These are phyloP conservation scores for Morone chrysops DNA, from an alignment of 2,113 vertebrate species.

Conservation along the genomic window DNA sequence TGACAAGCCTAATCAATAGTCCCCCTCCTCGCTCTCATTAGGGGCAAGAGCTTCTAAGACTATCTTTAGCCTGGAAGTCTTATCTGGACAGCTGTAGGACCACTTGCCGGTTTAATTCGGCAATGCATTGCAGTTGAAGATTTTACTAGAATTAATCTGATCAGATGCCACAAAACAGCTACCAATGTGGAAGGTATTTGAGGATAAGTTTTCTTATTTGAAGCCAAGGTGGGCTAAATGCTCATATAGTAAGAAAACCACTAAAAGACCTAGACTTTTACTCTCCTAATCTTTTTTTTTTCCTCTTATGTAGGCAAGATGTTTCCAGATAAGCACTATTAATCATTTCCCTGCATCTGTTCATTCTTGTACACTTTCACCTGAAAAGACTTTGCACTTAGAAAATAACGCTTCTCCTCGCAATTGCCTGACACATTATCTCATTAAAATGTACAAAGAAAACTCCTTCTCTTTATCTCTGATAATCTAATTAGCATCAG, in stretches of 20 bases:
- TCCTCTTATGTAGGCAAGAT: constrained; percentile 80
- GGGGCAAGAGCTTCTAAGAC: constrained; percentile 64
- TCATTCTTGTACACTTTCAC: constrained; percentile 80
- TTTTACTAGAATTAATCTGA: background rate
- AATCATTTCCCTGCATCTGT: constrained; percentile 83
- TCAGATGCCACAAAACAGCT: background rate
- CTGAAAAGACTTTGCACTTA: constrained; percentile 79
- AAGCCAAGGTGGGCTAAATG: constrained; percentile 11
- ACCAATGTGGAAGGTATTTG: background rate
- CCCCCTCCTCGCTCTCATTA: constrained; percentile 80
- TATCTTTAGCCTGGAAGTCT: constrained; percentile 60
- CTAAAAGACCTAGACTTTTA: constrained; percentile 47
- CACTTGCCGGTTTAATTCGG: background rate
- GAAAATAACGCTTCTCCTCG: constrained; percentile 74
- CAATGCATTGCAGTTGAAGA: background rate
- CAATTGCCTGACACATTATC: constrained; percentile 86
- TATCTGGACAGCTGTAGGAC: constrained; percentile 13
- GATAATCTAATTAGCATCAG: constrained; percentile 90
- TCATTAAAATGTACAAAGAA: constrained; percentile 89
- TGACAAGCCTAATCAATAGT: constrained; percentile 85
- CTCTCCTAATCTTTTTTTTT: constrained; percentile 65
- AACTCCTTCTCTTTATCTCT: constrained; percentile 88
- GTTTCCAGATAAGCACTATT: constrained; percentile 79
- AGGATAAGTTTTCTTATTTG: background rate
- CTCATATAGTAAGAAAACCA: constrained; percentile 29